Conservation (phyloP, 2,888 invertebrate genomes). For the Priapulus caudatus region DNA sequence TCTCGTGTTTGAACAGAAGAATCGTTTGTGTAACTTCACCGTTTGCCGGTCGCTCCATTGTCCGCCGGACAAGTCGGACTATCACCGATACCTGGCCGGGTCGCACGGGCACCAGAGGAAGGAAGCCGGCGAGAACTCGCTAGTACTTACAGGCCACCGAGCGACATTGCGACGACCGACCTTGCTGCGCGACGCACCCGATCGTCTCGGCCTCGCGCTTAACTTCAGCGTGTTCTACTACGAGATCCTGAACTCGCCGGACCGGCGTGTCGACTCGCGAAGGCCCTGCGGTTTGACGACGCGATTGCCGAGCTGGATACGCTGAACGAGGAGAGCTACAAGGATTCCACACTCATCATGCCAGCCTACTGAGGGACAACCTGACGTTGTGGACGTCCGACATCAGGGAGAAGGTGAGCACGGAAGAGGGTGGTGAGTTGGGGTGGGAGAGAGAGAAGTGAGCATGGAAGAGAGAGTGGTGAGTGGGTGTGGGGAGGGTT, state of each 20-base stretch:
- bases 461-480: too few relatives aligned
- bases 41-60: too few relatives aligned
- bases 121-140: constrained; percentile 14
- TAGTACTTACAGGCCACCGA: constrained; percentile 16
- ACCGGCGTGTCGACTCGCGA: constrained; percentile 16
- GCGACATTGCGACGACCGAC: constrained; percentile 14
- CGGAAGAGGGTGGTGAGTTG: too few relatives aligned
- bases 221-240: constrained; percentile 20
- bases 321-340: constrained; percentile 94
- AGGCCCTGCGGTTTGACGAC: constrained; percentile 80
- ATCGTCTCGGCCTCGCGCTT: constrained; percentile 27
- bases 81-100: constrained; percentile 17
- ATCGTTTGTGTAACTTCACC: too few relatives aligned
- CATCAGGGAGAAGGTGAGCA: constrained; percentile 90
- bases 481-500: too few relatives aligned
- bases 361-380: constrained; percentile 97
- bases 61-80: constrained; percentile 15
- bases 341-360: constrained; percentile 97
- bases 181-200: constrained; percentile 27
- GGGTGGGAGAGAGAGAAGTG: too few relatives aligned
- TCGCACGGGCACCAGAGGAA: constrained; percentile 14
- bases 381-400: constrained; percentile 98
- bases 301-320: constrained; percentile 97
- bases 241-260: constrained; percentile 18
- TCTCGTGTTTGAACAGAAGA: too few relatives aligned